Base-by-base conservation (phyloP, 1,140 invertebrate genomes). In the Drosophila albomicans region DNA sequence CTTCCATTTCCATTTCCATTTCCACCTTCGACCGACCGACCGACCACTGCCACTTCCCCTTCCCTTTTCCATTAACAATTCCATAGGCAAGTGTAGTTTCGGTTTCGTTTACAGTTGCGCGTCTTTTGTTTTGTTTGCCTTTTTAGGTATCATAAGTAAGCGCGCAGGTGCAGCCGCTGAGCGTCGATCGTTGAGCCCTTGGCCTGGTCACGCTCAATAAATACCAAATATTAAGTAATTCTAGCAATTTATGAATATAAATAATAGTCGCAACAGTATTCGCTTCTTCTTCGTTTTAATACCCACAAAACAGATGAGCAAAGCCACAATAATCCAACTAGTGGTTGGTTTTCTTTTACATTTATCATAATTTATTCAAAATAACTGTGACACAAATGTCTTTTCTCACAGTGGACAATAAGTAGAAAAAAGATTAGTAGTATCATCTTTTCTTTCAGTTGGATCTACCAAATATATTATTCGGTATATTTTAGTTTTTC, bases 211-310 rank as follows among this genome's bases (percentile, higher is more conserved):
- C 84, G 84, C 63, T 88, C 70, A 68, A 75, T 87, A 88, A 84
- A 82, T 80, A 80, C 16, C 49, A 65, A 79, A 75, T 80, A 72
- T 87, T 87, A 74, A 87, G 76, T 79, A 79, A 87, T 78, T 84
- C 80, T 51, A 45, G 45, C 52, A 58, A 75, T 64, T 75, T 74
- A 69, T 74, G 49, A 61, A 61, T 62, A 70, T 62, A 59, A 59
- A 35, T 68, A 74, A 52, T 68, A 28, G 48, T 20, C 56, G 38
- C 20, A 25, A 0, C 20, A 4, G 30, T 56, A 54, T 67, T 48
- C 28, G 43, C 15, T 62, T 13, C 4, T 25, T 25, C 20, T 25
- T 25, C 20, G 20, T 25, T 30, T 35, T 45, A 52, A 62, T 20
- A 35, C 6, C 51, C 51, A 25, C 13, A 30, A 6, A 8, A 7